phyloP scores from a whole-genome alignment of 2,888 invertebrate species.

The Cryptophagus acutangulus region DNA sequence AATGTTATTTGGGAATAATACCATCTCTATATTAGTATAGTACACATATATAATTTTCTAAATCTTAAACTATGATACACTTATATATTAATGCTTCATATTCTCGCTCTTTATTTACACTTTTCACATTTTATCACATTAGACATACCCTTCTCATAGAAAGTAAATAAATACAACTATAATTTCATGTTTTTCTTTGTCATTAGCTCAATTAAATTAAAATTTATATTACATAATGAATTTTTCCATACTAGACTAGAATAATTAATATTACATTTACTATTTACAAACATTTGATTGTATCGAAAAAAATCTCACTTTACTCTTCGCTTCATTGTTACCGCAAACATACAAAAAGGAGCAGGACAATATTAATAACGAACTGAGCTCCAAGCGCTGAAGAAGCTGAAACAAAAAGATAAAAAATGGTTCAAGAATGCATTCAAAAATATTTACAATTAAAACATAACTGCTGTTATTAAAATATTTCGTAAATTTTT shows the following conservation, averaged over 20 bases:
- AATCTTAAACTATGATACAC: conserved; percentile 4
- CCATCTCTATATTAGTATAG: too few relatives aligned
- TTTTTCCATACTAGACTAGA: too few relatives aligned
- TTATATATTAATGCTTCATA: too few relatives aligned
- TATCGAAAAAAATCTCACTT: background rate
- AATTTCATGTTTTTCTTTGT: too few relatives aligned
- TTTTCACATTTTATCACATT: conserved; percentile 15
- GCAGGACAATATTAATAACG: conserved; percentile 2
- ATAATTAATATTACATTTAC: too few relatives aligned
- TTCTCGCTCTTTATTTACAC: conserved; percentile 11
- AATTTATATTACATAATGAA: too few relatives aligned
- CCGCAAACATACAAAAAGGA: conserved; percentile 8
- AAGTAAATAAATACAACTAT: background rate
- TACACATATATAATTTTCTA: conserved; percentile 10
- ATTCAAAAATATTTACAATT: too few relatives aligned
- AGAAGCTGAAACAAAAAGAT: conserved; percentile 14
- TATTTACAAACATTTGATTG: conserved; percentile 8
- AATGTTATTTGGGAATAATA: background rate
- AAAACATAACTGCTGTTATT: too few relatives aligned
- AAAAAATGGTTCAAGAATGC: too few relatives aligned
- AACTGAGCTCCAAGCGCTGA: background rate
- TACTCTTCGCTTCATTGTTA: conserved; percentile 10
- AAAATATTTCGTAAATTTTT: too few relatives aligned
- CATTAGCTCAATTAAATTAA: too few relatives aligned
- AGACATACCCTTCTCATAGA: conserved; percentile 13